A percentile compares a stretch with the other conserved stretches of the same genome.
Evolutionary conservation across 2,888 invertebrate species (phyloP).

Genomic region (Brassicogethes aeneus): DNA sequence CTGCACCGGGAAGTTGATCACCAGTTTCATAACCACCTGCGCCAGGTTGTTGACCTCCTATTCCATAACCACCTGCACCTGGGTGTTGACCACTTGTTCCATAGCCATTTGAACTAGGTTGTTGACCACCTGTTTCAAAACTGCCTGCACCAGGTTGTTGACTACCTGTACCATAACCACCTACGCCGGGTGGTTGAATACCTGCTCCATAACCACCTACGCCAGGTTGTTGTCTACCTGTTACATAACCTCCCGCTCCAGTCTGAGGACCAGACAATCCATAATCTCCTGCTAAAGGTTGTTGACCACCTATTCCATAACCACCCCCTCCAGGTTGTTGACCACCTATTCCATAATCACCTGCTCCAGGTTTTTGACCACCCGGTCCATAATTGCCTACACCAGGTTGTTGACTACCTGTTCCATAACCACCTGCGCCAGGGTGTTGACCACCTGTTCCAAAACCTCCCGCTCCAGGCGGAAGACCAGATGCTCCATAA

Average conservation of each 20-base stretch:
- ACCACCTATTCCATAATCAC: neutral
- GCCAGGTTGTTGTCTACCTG: conserved; percentile 4
- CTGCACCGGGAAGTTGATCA: neutral
- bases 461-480: neutral
- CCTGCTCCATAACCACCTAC: neutral
- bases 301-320: neutral
- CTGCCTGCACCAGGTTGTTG: neutral
- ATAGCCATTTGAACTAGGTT: conserved; percentile 2
- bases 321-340: neutral
- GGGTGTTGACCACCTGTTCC: too few species aligned
- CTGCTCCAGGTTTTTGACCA: conserved; percentile 1
- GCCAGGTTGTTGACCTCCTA: neutral
- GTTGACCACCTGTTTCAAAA: neutral
- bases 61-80: neutral
- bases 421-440: neutral
- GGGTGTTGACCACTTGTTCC: neutral
- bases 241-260: neutral
- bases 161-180: neutral
- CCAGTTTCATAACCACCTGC: neutral
- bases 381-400: conserved; percentile 8
- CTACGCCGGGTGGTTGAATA: neutral
- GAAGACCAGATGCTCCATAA: neutral
- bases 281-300: neutral
- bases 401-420: conserved; percentile 4
- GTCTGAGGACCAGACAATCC: neutral